Conservation (phyloP, 2,113 vertebrate genomes). For the Setophaga coronata region DNA sequence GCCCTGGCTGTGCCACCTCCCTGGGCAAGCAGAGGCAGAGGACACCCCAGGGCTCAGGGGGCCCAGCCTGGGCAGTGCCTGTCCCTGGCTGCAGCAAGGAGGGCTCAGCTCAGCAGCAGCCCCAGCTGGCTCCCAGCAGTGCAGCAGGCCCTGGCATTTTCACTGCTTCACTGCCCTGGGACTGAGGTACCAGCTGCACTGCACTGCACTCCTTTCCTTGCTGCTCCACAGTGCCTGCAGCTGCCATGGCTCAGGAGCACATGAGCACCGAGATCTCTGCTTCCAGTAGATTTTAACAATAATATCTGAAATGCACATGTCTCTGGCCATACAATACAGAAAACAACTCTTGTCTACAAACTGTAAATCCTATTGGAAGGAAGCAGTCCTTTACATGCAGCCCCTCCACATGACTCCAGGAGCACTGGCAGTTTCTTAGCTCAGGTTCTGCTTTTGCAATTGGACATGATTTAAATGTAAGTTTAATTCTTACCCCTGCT, state of each 20-base stretch:
- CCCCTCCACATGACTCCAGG: neutral
- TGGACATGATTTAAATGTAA: neutral
- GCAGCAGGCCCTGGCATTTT: accelerated
- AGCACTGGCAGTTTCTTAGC: neutral
- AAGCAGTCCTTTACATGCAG: neutral
- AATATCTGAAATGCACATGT: neutral
- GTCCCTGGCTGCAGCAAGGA: neutral
- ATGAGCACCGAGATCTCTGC: neutral
- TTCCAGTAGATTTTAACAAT: neutral
- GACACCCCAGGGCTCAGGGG: neutral
- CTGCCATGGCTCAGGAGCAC: neutral
- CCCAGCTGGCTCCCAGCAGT: neutral
- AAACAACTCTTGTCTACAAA: neutral
- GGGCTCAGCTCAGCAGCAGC: neutral
- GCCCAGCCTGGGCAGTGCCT: neutral
- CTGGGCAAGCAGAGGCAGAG: neutral
- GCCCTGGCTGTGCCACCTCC: neutral
- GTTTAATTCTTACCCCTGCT: neutral
- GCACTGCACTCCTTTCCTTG: neutral
- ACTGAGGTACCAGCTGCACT: neutral
- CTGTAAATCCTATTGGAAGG: neutral
- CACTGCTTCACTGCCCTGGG: neutral
- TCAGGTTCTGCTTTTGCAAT: neutral
- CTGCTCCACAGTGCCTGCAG: neutral
- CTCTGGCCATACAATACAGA: neutral